Conservation (phyloP, 1,140 invertebrate genomes). For the Mycetomoellerius zeteki region DNA sequence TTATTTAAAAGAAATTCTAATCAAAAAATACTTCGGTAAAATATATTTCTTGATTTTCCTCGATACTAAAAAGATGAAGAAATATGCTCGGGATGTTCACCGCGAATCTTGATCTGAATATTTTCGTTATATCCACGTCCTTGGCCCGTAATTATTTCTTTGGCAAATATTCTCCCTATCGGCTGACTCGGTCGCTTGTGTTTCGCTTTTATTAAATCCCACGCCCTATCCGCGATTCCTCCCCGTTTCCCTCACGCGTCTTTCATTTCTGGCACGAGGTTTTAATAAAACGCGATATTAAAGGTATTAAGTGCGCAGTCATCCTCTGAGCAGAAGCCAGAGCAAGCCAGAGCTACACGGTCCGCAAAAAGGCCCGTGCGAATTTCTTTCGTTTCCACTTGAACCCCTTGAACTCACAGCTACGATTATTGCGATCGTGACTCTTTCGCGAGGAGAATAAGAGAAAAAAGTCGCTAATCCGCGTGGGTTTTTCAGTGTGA, state of each 20-base stretch:
- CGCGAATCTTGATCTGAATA: neutral
- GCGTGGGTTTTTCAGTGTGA: neutral
- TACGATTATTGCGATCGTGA: conserved; percentile 60
- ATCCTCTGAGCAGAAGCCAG: conserved; percentile 43
- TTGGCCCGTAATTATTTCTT: conserved; percentile 72
- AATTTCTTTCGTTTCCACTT: conserved; percentile 60
- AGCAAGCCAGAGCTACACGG: neutral
- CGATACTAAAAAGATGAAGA: neutral
- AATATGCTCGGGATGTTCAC: neutral
- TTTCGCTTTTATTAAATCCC: conserved; percentile 75
- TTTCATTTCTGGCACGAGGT: conserved; percentile 58
- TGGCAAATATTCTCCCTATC: conserved; percentile 70
- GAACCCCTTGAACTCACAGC: conserved; percentile 11
- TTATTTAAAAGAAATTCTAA: conserved; percentile 9
- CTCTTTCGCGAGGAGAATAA: conserved; percentile 23
- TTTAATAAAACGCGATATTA: conserved; percentile 78
- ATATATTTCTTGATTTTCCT: neutral
- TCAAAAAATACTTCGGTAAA: neutral
- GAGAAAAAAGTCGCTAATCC: neutral
- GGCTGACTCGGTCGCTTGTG: conserved; percentile 62
- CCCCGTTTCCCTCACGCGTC: neutral
- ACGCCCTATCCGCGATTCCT: conserved; percentile 28
- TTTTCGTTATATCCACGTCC: neutral
- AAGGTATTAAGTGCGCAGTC: conserved; percentile 75
- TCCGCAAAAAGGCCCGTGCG: conserved; percentile 29